Evolutionary conservation across 2,888 invertebrate genomes (phyloP), one percentile per base, ranked within the genome.

Genomic region (Plebejus argus): DNA sequence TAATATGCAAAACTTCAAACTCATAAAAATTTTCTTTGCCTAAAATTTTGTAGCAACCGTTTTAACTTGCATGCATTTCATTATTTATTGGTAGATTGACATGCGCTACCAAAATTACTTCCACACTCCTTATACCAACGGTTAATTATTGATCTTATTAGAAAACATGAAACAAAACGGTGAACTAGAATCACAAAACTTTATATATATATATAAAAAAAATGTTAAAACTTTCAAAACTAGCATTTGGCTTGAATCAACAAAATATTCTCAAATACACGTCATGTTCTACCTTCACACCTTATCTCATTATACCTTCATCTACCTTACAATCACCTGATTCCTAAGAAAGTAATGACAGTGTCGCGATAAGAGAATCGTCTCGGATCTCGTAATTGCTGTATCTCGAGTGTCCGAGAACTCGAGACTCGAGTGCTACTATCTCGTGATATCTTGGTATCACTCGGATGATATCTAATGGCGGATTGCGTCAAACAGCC

Each of bases 301-400:
- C 10, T 45, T 45, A 45, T 45, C 45, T 45, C 10, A 10, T 39
- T 39, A 12, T 45, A 45, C 10, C 10, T 45, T 45, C 45, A 45
- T 45, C 45, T 12, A 45, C 45, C 45, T 45, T 45, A 45, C 45
- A 45, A 45, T 45, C 45, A 45, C 10, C 49, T n/a, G 28, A 39
- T 70, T 70, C 66, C 66, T 39, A 76, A 39, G 71, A 76, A 18
- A 78, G 49, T 28, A 77, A 76, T 66, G 49, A 56, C 23, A 56
- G 70, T 53, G 76, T 39, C 58, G 28, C n/a, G 78, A 81, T 81
- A 80, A 79, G 79, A 79, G 76, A 76, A 76, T 81, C 80, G 79
- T 81, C 81, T 81, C 79, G 78, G 79, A 78, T 81, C 81, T 79
- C 76, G 76, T 81, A 81, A 81, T 81, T 81, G 80, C 79, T 76